These are phyloP conservation scores for Toxotes jaculatrix DNA, from an alignment of 2,113 vertebrate species.

Conservation along the genomic window DNA sequence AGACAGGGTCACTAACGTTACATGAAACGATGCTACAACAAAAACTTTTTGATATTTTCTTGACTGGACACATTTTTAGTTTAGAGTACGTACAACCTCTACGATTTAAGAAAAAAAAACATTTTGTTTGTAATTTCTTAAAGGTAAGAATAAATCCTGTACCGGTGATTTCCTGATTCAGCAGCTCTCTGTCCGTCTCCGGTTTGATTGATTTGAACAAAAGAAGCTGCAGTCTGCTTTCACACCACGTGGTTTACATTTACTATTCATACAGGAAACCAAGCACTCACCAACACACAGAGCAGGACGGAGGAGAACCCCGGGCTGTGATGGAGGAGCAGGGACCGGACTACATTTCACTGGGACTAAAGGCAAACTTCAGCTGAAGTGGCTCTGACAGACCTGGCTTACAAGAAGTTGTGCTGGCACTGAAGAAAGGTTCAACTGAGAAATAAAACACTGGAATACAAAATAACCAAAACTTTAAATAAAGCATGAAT, in stretches of 20 bases:
- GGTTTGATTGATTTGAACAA: constrained; percentile 94
- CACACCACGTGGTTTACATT: constrained; percentile 89
- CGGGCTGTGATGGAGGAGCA: too few relatives aligned
- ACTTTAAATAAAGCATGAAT: too few relatives aligned
- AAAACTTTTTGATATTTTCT: constrained; percentile 63
- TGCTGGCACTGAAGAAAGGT: too few relatives aligned
- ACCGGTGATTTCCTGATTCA: constrained; percentile 82
- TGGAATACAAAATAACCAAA: too few relatives aligned
- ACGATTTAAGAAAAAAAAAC: background rate
- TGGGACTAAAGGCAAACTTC: background rate
- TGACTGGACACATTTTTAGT: background rate
- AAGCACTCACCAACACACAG: constrained; percentile 3
- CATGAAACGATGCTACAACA: constrained; percentile 42
- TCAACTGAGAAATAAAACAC: too few relatives aligned
- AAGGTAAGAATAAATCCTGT: constrained; percentile 53
- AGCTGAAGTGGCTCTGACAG: too few relatives aligned
- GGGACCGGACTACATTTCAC: background rate
- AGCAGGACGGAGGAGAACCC: background rate
- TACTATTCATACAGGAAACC: constrained; percentile 72
- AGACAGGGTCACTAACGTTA: constrained; percentile 55
- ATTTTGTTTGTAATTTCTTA: background rate
- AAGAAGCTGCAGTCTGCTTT: constrained; percentile 91
- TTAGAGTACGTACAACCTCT: accelerated
- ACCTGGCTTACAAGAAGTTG: too few relatives aligned
- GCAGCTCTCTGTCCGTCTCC: constrained; percentile 83